Evolutionary conservation across 1,140 invertebrate species (phyloP).

Genomic region (Heterodera schachtii): DNA sequence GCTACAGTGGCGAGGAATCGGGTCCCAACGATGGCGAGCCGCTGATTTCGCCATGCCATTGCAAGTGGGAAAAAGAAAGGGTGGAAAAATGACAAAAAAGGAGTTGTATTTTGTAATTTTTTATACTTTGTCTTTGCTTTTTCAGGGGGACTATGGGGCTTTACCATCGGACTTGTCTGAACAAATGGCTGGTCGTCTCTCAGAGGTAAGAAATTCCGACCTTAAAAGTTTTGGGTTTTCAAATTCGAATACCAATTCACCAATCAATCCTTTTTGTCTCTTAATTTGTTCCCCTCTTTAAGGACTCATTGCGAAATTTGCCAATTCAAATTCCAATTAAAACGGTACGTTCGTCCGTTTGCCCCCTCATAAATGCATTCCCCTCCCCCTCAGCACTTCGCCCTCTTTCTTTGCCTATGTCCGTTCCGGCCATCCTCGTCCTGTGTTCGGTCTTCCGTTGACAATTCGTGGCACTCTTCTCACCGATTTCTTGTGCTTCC

Average conservation of each 20-base stretch:
- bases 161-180: conserved; percentile 38
- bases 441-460: neutral
- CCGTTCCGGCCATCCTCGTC: neutral
- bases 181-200: conserved; percentile 31
- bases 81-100: too few species aligned
- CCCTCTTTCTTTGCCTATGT: conserved; percentile 27
- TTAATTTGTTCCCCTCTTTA: neutral
- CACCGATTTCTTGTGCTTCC: conserved; percentile 32
- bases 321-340: conserved; percentile 31
- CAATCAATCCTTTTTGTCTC: too few species aligned
- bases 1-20: conserved; percentile 40
- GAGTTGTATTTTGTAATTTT: too few species aligned
- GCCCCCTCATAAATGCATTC: neutral
- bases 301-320: conserved; percentile 40
- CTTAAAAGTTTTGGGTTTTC: too few species aligned
- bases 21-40: conserved; percentile 36
- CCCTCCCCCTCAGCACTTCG: neutral
- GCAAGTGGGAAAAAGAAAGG: conserved; percentile 14
- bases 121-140: conserved; percentile 4
- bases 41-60: conserved; percentile 41
- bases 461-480: conserved; percentile 4
- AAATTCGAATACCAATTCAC: too few species aligned
- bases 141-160: conserved; percentile 46
- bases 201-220: conserved; percentile 10
- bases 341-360: conserved; percentile 23